Evolutionary conservation across 2,888 invertebrate genomes (phyloP).

Genomic region (Tenthredo distinguenda): DNA sequence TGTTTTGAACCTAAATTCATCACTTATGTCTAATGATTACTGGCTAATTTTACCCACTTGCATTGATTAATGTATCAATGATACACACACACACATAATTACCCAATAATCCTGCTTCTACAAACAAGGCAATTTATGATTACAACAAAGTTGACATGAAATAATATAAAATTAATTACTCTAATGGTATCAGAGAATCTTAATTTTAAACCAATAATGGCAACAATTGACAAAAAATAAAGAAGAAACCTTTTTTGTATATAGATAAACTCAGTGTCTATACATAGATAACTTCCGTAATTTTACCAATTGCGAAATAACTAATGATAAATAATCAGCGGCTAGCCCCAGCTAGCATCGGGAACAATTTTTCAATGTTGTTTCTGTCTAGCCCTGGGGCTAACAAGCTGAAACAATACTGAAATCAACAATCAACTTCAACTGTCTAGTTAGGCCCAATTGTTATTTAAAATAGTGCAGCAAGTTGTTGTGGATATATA

Average conservation of each 20-base stretch:
- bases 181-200: not conserved
- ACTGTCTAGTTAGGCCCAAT: constrained; percentile 55
- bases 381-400: constrained; percentile 71
- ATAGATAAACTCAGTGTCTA: not conserved
- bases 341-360: constrained; percentile 68
- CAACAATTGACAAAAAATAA: not conserved
- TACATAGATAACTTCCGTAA: not conserved
- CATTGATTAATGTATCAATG: not conserved
- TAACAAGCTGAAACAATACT: constrained; percentile 60
- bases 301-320: constrained; percentile 6
- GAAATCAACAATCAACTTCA: constrained; percentile 57
- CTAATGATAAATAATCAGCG: constrained; percentile 31
- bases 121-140: constrained; percentile 17
- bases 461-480: constrained; percentile 53
- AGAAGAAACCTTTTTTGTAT: not conserved
- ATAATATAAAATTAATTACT: not conserved
- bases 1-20: not conserved
- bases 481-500: constrained; percentile 64
- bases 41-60: not conserved
- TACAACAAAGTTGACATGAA: not conserved
- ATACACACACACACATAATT: not conserved
- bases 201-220: not conserved
- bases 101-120: not conserved
- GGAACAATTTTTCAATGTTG: constrained; percentile 73
- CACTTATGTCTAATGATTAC: not conserved